Percentiles rank a stretch among this genome's conserved stretches.
Conservation (phyloP, 2,888 invertebrate species). For the Chymomyza fuscimana region DNA sequence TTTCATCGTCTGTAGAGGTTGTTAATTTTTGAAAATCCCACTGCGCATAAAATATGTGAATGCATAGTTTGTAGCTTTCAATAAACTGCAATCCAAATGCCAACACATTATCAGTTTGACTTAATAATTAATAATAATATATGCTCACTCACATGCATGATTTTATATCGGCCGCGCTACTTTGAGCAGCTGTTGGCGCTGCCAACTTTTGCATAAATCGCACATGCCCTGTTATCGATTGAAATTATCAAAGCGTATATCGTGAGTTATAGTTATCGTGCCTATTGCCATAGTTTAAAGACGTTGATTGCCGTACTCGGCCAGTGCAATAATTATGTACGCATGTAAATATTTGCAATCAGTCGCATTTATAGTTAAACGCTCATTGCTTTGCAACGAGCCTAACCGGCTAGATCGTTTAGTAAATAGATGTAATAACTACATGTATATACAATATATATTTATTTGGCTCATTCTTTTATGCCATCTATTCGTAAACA, state of each 20-base stretch:
- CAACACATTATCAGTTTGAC: too few species aligned
- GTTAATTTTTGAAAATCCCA: too few species aligned
- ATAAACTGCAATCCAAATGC: too few species aligned
- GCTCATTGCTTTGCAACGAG: not conserved
- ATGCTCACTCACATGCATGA: too few species aligned
- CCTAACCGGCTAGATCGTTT: not conserved
- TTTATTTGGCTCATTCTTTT: not conserved
- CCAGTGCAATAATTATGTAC: not conserved
- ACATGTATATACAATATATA: not conserved
- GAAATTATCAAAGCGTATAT: not conserved
- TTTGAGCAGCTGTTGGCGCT: not conserved
- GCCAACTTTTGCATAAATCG: not conserved
- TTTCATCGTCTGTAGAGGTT: too few species aligned
- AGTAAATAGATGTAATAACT: not conserved
- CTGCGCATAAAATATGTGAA: too few species aligned
- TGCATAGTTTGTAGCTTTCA: too few species aligned
- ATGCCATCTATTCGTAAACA: not conserved
- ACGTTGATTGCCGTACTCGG: not conserved
- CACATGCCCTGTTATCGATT: not conserved
- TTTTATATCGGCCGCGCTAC: too few species aligned
- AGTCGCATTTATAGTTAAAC: not conserved
- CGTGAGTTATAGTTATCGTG: not conserved
- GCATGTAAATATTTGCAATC: not conserved
- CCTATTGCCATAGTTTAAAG: not conserved
- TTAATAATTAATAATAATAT: too few species aligned